phyloP scores from a whole-genome alignment of 1,140 invertebrate species.

The Tetramorium parvispinum region DNA sequence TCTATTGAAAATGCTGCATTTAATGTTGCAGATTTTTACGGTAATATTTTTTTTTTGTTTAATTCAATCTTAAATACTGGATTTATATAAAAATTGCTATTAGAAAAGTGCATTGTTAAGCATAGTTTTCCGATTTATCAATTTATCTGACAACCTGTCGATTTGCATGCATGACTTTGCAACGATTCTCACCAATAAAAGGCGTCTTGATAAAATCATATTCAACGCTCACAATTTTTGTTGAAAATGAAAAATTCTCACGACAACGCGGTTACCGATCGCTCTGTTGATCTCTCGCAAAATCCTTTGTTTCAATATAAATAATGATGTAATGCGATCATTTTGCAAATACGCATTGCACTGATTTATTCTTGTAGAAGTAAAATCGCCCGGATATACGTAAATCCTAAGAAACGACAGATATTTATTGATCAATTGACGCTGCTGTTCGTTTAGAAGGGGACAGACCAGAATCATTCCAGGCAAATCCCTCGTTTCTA shows the following conservation, averaged over 20 bases:
- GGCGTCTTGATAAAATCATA: not conserved
- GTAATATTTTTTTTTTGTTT: not conserved
- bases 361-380: not conserved
- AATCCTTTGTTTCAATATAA: not conserved
- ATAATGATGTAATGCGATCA: not conserved
- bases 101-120: not conserved
- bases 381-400: not conserved
- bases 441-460: not conserved
- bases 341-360: not conserved
- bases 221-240: not conserved
- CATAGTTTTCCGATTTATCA: conserved; percentile 26
- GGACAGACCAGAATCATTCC: not conserved
- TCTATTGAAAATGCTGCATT: not conserved
- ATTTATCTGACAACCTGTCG: conserved; percentile 21
- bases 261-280: not conserved
- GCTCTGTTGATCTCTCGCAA: not conserved
- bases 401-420: conserved; percentile 8
- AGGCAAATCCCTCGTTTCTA: conserved; percentile 16
- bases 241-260: not conserved
- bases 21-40: not conserved
- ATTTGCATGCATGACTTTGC: not conserved
- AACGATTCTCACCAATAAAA: not conserved
- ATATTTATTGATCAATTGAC: not conserved
- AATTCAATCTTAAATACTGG: not conserved
- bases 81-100: conserved; percentile 19